phyloP scores from a whole-genome alignment of 2,797 vertebrate species.

The Sebastes nivosus region DNA sequence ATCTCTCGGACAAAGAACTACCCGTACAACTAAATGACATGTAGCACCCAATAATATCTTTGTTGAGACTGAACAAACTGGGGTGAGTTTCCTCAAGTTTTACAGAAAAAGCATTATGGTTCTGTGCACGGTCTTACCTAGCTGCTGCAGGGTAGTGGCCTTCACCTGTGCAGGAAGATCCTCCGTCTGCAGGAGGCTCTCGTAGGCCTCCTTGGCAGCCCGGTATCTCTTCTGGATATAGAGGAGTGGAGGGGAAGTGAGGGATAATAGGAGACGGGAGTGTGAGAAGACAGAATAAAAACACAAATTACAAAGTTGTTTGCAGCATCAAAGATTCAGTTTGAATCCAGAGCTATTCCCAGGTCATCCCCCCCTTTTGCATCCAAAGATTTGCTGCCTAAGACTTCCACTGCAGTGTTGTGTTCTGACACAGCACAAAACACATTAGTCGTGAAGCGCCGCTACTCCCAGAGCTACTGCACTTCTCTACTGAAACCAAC shows the following conservation, averaged over 20 bases:
- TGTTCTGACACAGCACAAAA: conserved; percentile 44
- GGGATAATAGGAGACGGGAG: background rate
- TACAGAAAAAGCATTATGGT: background rate
- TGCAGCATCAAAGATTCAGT: conserved; percentile 8
- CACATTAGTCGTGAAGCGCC: conserved; percentile 8
- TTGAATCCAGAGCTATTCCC: background rate
- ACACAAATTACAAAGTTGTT: background rate
- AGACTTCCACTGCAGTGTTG: background rate
- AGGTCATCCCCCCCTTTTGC: background rate
- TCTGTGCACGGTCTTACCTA: conserved; percentile 84
- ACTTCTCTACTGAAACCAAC: conserved; percentile 48
- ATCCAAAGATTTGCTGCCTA: background rate
- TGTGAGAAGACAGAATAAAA: background rate
- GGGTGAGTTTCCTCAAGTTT: background rate
- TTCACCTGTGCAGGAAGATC: conserved; percentile 98
- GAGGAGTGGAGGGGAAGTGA: background rate
- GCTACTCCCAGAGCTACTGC: conserved; percentile 52
- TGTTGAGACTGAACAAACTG: too few relatives aligned
- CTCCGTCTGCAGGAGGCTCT: conserved; percentile 96
- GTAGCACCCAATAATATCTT: background rate
- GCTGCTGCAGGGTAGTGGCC: conserved; percentile 97
- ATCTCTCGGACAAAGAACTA: too few relatives aligned
- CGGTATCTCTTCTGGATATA: conserved; percentile 93
- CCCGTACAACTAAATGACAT: background rate
- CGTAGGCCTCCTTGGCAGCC: conserved; percentile 98